Evolutionary conservation across 2,888 invertebrate genomes (phyloP).

Genomic region (Chloromyia formosa): DNA sequence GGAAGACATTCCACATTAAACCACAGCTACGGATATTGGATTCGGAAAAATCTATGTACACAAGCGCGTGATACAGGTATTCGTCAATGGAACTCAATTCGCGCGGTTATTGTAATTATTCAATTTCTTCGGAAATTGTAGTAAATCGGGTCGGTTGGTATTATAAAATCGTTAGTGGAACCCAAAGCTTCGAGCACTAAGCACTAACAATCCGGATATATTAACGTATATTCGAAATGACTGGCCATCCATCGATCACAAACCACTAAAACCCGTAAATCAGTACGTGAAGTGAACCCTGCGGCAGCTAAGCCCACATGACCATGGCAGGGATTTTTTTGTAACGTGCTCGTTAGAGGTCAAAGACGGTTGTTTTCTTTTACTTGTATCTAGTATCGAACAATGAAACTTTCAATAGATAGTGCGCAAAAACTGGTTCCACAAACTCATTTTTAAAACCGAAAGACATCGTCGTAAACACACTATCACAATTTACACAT

Average conservation of each 20-base stretch:
- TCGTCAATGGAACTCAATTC: too few species aligned
- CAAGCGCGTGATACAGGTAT: too few species aligned
- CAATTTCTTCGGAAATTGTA: too few species aligned
- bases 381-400: not conserved
- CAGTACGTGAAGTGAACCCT: conserved; percentile 6
- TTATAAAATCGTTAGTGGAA: too few species aligned
- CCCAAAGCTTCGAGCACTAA: too few species aligned
- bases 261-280: not conserved
- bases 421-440: conserved; percentile 7
- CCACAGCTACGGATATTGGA: not conserved
- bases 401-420: conserved; percentile 29
- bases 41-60: not conserved
- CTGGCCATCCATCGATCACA: not conserved
- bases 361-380: conserved; percentile 20
- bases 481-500: conserved; percentile 10
- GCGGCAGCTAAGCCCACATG: not conserved
- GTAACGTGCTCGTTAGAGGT: conserved; percentile 23
- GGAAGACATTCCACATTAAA: not conserved
- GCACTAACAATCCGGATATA: conserved; percentile 2
- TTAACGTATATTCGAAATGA: not conserved
- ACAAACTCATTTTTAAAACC: conserved; percentile 1
- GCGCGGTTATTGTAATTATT: too few species aligned
- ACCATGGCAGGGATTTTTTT: conserved; percentile 10
- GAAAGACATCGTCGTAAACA: not conserved
- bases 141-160: too few species aligned